Conservation (phyloP, 2,113 vertebrate species). For the Thermophis baileyi region DNA sequence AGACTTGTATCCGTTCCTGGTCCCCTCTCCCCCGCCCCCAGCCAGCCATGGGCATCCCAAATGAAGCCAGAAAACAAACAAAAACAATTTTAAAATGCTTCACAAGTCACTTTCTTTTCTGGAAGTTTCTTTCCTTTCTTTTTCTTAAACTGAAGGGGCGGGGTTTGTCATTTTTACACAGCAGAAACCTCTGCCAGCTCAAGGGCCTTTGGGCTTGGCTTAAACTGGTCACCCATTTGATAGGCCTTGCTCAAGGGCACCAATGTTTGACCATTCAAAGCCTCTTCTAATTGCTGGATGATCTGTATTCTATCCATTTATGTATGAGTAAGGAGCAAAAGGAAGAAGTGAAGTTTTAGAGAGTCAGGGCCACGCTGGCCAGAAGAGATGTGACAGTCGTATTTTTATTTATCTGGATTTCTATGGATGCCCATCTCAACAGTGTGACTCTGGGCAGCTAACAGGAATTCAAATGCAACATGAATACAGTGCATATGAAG, state of each 20-base stretch:
- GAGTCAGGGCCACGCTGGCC: neutral
- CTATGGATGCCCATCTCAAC: neutral
- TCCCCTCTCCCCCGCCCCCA: too few species aligned
- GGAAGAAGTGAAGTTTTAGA: neutral
- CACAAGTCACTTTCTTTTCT: neutral
- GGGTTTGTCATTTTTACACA: neutral
- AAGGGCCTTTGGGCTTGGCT: neutral
- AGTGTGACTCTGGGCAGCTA: neutral
- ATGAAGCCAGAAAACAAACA: neutral
- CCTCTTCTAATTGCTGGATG: neutral
- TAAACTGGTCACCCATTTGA: neutral
- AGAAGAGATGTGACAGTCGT: neutral
- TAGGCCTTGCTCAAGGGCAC: neutral
- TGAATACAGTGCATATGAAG: neutral
- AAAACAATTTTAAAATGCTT: neutral
- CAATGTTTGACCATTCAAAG: too few species aligned
- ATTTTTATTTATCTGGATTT: neutral
- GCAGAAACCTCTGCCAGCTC: neutral
- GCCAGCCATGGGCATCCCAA: neutral
- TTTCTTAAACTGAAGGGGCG: neutral
- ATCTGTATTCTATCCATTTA: neutral
- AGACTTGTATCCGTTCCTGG: neutral
- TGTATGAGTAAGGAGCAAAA: neutral
- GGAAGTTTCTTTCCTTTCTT: neutral
- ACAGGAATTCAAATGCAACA: neutral